phyloP scores from a whole-genome alignment of 2,797 vertebrate genomes.

The Myotis pilosus region DNA sequence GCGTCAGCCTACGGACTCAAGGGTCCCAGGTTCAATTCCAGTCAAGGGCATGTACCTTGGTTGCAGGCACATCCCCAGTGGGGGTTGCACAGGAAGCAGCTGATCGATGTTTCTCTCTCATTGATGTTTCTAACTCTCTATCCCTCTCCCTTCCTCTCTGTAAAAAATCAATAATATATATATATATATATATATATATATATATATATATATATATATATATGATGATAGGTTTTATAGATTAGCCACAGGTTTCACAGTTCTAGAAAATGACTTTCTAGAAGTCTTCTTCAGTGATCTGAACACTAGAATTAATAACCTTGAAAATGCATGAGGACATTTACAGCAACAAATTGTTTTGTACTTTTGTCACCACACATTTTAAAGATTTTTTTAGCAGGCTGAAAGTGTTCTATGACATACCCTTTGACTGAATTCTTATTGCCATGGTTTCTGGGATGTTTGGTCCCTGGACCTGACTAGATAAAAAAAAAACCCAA shows the following conservation, averaged over 20 bases:
- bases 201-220: too few species aligned
- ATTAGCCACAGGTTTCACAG: neutral
- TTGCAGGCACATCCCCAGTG: too few species aligned
- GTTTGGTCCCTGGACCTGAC: neutral
- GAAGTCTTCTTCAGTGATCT: neutral
- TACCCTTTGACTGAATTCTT: neutral
- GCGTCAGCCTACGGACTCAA: too few species aligned
- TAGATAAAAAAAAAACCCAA: neutral
- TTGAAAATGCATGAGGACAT: neutral
- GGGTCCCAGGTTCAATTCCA: too few species aligned
- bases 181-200: too few species aligned
- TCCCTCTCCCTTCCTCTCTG: too few species aligned
- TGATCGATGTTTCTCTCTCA: too few species aligned
- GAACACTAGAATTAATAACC: constrained; percentile 11
- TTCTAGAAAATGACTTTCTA: neutral
- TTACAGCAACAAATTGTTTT: neutral
- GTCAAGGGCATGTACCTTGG: too few species aligned
- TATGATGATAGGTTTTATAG: neutral
- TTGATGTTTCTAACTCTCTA: too few species aligned
- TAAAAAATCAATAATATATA: too few species aligned
- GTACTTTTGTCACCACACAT: neutral
- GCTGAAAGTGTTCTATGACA: neutral
- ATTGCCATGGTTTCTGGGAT: constrained; percentile 32
- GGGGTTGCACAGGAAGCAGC: too few species aligned
- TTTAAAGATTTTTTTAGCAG: neutral